Evolutionary conservation across 2,113 vertebrate species (phyloP).

Genomic region (Pipra filicauda): DNA sequence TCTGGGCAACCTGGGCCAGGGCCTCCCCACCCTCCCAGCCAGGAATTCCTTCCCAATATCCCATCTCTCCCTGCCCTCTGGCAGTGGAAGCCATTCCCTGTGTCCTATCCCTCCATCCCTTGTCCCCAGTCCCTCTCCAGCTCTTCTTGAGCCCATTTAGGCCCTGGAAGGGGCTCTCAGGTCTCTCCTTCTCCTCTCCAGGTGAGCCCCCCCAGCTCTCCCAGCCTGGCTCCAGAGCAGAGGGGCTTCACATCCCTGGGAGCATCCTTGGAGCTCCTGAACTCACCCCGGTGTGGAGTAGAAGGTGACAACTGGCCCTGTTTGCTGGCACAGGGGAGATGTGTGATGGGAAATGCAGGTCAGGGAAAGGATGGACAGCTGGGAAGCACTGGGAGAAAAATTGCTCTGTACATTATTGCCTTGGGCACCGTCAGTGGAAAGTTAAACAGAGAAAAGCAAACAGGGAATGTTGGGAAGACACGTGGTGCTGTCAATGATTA

Average conservation of each 20-base stretch:
- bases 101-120: background rate
- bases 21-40: background rate
- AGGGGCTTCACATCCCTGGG: too few relatives aligned
- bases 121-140: background rate
- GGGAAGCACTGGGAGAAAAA: background rate
- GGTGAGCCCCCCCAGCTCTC: background rate
- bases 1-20: background rate
- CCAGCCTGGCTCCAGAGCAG: background rate
- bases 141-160: background rate
- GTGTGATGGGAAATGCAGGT: background rate
- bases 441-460: constrained; percentile 20
- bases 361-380: background rate
- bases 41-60: background rate
- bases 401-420: background rate
- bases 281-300: background rate
- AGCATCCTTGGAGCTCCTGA: background rate
- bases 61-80: background rate
- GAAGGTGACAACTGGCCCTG: background rate
- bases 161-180: background rate
- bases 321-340: background rate
- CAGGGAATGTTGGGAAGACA: background rate
- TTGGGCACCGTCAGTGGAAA: background rate
- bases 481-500: background rate
- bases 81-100: background rate
- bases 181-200: background rate